phyloP scores from a whole-genome alignment of 30 jellyfish, hydroid and myxozoan species.

The Turritopsis rubra region DNA sequence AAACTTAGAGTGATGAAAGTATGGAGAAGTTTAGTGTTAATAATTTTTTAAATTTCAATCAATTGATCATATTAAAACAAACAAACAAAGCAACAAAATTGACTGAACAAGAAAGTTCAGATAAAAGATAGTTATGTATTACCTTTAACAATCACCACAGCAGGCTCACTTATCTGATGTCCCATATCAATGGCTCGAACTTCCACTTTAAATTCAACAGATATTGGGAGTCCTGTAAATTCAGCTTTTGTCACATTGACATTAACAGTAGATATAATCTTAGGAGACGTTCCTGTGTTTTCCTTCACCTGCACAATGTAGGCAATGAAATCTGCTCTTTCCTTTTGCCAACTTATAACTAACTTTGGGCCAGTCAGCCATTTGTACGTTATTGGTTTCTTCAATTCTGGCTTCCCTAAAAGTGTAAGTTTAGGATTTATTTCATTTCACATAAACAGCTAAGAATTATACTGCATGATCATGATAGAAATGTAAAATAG shows the following conservation, averaged over 20 bases:
- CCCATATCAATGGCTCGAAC: neutral
- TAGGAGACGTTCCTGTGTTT: neutral
- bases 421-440: neutral
- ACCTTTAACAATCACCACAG: constrained; percentile 6
- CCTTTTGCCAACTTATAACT: neutral
- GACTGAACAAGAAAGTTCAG: no score
- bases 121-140: no score
- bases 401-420: neutral
- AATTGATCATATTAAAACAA: neutral
- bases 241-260: neutral
- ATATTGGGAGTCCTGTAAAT: neutral
- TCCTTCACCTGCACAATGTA: neutral
- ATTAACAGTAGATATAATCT: neutral
- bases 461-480: neutral
- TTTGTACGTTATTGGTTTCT: neutral
- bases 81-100: neutral
- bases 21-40: no score
- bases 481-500: neutral
- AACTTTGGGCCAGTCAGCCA: neutral
- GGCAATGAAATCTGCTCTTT: neutral
- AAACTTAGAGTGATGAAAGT: no score
- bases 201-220: neutral
- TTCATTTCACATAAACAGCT: neutral
- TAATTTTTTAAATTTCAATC: neutral
- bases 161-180: neutral